Evolutionary conservation across 2,113 vertebrate genomes (phyloP), one percentile per base, ranked within the genome.

Genomic region (Perca fluviatilis): DNA sequence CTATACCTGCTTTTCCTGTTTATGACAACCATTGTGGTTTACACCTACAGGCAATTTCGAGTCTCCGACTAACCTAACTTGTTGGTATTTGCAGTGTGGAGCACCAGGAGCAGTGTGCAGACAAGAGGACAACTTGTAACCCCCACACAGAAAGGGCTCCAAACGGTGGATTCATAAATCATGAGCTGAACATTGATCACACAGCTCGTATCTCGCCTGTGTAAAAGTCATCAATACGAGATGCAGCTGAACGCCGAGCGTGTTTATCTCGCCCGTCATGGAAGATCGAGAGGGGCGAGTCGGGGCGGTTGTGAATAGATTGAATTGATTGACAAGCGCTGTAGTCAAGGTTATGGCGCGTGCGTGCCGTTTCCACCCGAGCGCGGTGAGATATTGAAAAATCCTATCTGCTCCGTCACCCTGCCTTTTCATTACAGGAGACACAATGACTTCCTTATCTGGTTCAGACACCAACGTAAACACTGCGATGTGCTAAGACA

Each of bases 401-500:
- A 53, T 49, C 64, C 66, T 79, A 87, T 92, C 88, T 77, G 72
- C 72, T 11, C 69, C 23, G 74, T 84, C 84, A 73, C 70, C 64
- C 80, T 36, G 74, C 68, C 69, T 67, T 85, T 84, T 88, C 81
- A 91, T 88, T 83, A 86, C 67, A 61, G 83, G 60, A 80, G 80
- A 81, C 81, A 87, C 85, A 84, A 80, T 63, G 75, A 61, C 86
- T 83, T 84, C 63, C 80, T 91, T 91, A 92, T 92, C 88, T 82
- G 84, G 13, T 81, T 63, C 78, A 74, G 40, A 78, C 83, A 76
- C 77, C 43, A 27, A 74, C 74, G 80, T 72, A 81, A 78, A 89
- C 73, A 78, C 14, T n/a, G 63, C 11, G 40, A 73, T 10, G 54
- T 57, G 51, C 51, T 10, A 51, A 62, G 46, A 60, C 53, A 60